Evolutionary conservation across 2,888 invertebrate genomes (phyloP).

Genomic region (Cyaniris semiargus): DNA sequence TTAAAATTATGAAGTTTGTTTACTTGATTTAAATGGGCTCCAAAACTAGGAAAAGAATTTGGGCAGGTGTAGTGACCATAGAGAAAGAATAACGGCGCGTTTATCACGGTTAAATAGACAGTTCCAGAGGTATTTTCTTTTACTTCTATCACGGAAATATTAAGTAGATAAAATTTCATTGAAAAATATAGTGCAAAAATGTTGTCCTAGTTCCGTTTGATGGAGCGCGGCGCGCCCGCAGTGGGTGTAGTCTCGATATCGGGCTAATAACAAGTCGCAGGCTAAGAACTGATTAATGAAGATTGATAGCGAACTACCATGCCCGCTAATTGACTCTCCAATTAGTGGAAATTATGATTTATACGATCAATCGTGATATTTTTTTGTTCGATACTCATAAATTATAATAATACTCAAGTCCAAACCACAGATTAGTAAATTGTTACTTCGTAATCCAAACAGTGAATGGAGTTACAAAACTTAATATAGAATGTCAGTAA

Average conservation of each 20-base stretch:
- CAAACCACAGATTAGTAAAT: too few species aligned
- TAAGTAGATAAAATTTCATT: neutral
- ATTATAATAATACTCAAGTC: neutral
- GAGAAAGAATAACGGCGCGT: too few species aligned
- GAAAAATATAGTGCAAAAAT: conserved; percentile 9
- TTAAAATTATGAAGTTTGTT: too few species aligned
- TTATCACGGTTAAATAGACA: neutral
- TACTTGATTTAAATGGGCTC: too few species aligned
- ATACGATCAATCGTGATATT: conserved; percentile 19
- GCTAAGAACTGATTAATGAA: conserved; percentile 63
- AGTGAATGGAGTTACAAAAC: too few species aligned
- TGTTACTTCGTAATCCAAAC: too few species aligned
- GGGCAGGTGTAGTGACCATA: too few species aligned
- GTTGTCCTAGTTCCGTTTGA: conserved; percentile 28
- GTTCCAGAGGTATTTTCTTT: too few species aligned
- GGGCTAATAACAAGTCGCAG: conserved; percentile 63
- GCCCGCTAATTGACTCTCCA: conserved; percentile 41
- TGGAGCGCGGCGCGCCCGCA: conserved; percentile 31
- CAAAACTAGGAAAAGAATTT: too few species aligned
- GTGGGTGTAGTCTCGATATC: conserved; percentile 42
- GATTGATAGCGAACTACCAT: conserved; percentile 52
- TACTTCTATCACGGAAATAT: neutral
- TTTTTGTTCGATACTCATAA: neutral
- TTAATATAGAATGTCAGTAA: too few species aligned
- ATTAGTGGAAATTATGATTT: conserved; percentile 26